These are phyloP conservation scores for Papilio protenor DNA, from an alignment of 2,888 invertebrate species.

Conservation along the genomic window DNA sequence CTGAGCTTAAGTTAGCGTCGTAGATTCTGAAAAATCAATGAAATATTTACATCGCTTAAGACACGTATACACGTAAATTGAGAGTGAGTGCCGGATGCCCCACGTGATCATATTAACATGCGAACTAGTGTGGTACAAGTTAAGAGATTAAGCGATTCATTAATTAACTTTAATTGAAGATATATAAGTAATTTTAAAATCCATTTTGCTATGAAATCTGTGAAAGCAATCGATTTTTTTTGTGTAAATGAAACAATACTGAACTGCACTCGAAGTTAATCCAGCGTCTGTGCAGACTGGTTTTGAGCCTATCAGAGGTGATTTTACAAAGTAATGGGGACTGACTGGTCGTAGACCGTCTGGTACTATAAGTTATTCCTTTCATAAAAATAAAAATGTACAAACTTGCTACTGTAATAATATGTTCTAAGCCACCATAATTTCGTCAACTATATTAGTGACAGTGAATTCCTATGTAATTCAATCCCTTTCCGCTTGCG, in stretches of 20 bases:
- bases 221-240: neutral
- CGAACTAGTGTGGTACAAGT: conserved; percentile 25
- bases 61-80: conserved; percentile 52
- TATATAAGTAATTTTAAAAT: neutral
- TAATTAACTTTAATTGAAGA: neutral
- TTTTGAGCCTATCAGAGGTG: neutral
- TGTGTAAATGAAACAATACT: neutral
- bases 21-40: conserved; percentile 38
- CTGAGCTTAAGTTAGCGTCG: neutral
- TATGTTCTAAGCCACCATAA: neutral
- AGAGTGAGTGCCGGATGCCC: conserved; percentile 52
- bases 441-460: neutral
- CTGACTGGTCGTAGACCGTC: neutral
- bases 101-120: conserved; percentile 53
- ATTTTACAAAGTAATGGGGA: neutral
- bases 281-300: neutral
- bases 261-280: neutral
- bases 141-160: neutral
- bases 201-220: neutral
- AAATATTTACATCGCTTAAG: conserved; percentile 47
- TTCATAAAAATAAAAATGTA: neutral
- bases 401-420: neutral
- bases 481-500: neutral
- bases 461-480: neutral
- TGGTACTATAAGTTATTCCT: too few species aligned